Base-by-base conservation (phyloP, 2,888 invertebrate species). In the Caenorhabditis imperialis region DNA sequence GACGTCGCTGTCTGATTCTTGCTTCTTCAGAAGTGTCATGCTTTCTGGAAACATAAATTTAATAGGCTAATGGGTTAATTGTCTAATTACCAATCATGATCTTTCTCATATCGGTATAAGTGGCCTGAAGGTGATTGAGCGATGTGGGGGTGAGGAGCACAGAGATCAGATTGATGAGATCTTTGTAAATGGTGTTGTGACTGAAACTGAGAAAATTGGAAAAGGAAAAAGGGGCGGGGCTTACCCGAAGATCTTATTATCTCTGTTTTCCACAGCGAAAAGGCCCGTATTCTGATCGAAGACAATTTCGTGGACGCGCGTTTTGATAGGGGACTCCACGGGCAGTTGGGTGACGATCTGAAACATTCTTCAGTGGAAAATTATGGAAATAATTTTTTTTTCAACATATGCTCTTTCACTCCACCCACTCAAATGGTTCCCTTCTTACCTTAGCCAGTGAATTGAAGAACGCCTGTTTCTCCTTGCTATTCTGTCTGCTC, bases 391-490 rank as follows among this genome's bases (percentile, higher is more conserved):
- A 35, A 10, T 35, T 35, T 35, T 12, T 12, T 35, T 35, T 35
- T 10, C 35, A n/a, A n/a, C n/a, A n/a, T n/a, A n/a, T n/a, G n/a
- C n/a, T n/a, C n/a, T n/a, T n/a, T n/a, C n/a, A n/a, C n/a, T n/a
- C n/a, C n/a, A n/a, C n/a, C n/a, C n/a, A n/a, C n/a, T n/a, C n/a
- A n/a, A n/a, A n/a, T n/a, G n/a, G n/a, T n/a, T n/a, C 30, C 10
- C 30, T 30, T 10, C 45, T 22, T 20, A 67, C 67, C 51, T 57
- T 57, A 0, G 67, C 67, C n/a, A 67, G 30, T 1, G 67, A 67
- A 51, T 67, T 67, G 67, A 67, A 67, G 23, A 67, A 67, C 22
- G 67, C 57, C 27, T 67, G 67, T 22, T 67, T 67, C 51, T 67
- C 67, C 35, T 51, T 67, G 20, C 57, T 67, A 30, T 51, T 67